Base-by-base conservation (phyloP, 2,888 invertebrate genomes). In the Seira sanloemensis region DNA sequence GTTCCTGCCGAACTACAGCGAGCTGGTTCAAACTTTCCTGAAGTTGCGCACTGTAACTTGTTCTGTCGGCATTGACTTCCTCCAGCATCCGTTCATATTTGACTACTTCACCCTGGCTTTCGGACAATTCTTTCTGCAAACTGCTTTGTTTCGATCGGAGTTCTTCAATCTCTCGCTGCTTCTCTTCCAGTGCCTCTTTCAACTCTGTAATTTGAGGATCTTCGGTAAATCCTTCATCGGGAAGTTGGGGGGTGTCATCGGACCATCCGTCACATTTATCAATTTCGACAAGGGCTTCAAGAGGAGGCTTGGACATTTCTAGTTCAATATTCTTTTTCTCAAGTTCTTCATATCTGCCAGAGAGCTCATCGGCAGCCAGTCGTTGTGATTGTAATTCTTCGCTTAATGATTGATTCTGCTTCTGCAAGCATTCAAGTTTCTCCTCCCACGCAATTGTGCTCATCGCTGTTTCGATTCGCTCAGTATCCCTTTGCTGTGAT, bases 351-450 rank as follows among this genome's bases (percentile, higher is more conserved):
- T 67, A 84, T 21, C 76, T n/a, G 0, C 66, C 50, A 16, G 75
- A 75, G 5, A 78, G 81, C 1, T 78, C 81, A 58, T 81, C 77
- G 0, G 54, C 74, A 16, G 78, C 75, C 23, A 46, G 21, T 2
- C 83, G 79, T n/a, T 80, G 78, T 16, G 58, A 16, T 5, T 83
- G 65, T n/a, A 80, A 62, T 2, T 86, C 82, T 1, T 62, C 65
- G 2, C 66, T 78, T 16, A 91, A 90, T 68, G 91, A 90, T 26
- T 91, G 91, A 77, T 91, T 91, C 88, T 91, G 91, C 88, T 91
- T 90, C 86, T 92, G 91, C 1, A 90, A 89, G 79, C 91, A 91
- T 66, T 91, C 91, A 54, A 92, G 89, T 82, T 92, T 91, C 37
- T 91, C 91, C 84, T 92, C 91, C 18, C 92, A 85, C 1, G 91